Base-by-base conservation (phyloP, 2,113 vertebrate species). In the Phocoena sinus region DNA sequence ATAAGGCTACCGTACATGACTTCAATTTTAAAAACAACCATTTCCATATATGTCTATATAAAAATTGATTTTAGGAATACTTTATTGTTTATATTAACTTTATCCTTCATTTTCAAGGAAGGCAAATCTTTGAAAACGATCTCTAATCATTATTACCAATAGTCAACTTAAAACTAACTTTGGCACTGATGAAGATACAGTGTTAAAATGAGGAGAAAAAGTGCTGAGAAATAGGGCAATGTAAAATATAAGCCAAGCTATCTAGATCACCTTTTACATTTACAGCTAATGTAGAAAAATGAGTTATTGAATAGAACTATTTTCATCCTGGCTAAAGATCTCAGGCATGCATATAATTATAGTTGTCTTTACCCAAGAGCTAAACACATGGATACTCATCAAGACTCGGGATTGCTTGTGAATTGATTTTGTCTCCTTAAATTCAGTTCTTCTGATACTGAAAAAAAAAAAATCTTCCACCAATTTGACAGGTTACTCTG, bases 381-480 rank as follows among this genome's bases (percentile, higher is more conserved):
- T 67, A 87, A 98, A 93, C 20, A 33, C 91, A 91, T 96, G 87
- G 82, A 91, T 92, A 97, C 76, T 97, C 97, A 97, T 97, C 68
- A 96, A 98, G 98, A 95, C 81, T 96, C 80, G 93, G 89, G 4
- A 0, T 97, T 97, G 87, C 70, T 98, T 95, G 85, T 97, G 67
- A 97, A 98, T 97, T 6, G 87, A 98, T 98, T 98, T 98, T 97
- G 84, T 89, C 56, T 97, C 76, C 84, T 98, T 93, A 97, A 95
- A 70, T 91, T 97, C 76, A 97, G 33, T 13, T 88, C 88, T 58
- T 82, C 74, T 97, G 47, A 95, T 88, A 80, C 47, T 70, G 90
- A 3, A 97, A 97, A 53, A 53, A 50, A 95, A 92, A 97, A 98
- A 86, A 17, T 6, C 74, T 0, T 1, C 91, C 97, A 97, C 62